Evolutionary conservation across 92 coral and sea anemone genomes (phyloP), one percentile per base, ranked within the genome.

Genomic region (Muricea muricata): DNA sequence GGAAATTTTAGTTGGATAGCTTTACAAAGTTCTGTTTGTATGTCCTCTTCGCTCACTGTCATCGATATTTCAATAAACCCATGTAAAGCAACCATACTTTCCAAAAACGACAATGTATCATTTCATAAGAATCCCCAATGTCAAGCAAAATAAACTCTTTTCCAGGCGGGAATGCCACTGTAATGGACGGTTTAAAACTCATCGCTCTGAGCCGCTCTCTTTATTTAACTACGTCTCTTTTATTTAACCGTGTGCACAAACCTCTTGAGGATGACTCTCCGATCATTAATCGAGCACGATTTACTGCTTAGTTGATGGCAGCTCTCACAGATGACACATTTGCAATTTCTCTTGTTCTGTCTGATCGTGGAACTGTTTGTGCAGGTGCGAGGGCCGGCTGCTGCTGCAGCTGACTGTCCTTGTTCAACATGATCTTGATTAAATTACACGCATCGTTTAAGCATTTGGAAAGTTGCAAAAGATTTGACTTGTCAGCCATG

Each of bases 251-350:
- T 32, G 57, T 65, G 69, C 58, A 85, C 78, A 60, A 14, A 24
- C 84, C 89, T 21, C 79, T 39, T 30, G 41, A 32, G 24, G 68
- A 30, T 15, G 89, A 77, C 32, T 78, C 18, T n/a, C 26, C 52
- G 29, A 85, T 76, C 89, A 85, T 85, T 12, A 84, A 85, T 10
- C 89, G 77, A 7, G 89, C 89, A 60, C 84, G 89, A 41, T 85
- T 78, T 40, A 85, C 84, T 13, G 89, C 89, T 17, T 6, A 42
- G 76, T 77, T 65, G 48, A 85, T 65, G 66, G 30, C 14, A 50
- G 83, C 30, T 26, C 50, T 29, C 74, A 23, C 74, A 39, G 35
- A 37, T 37, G 42, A 9, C 42, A 37, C 42, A 37, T 37, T 37
- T 37, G 42, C 42, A 37, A 9, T 9, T 37, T 37, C 42, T 37